These are phyloP conservation scores for Ennomos fuscantarius DNA, from an alignment of 2,888 invertebrate genomes.

Conservation along the genomic window DNA sequence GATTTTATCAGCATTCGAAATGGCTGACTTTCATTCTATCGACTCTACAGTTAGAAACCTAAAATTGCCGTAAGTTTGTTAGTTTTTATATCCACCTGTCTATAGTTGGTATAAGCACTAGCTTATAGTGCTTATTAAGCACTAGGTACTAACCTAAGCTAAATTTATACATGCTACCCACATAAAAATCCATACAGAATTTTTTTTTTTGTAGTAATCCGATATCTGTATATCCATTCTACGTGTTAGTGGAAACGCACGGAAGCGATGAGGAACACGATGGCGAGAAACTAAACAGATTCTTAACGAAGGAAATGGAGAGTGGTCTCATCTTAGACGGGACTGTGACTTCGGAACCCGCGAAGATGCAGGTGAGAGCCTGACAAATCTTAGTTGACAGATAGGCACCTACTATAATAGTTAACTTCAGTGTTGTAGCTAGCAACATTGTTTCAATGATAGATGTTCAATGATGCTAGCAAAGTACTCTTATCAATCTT, in stretches of 20 bases:
- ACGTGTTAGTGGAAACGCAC: constrained; percentile 94
- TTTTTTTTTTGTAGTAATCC: constrained; percentile 76
- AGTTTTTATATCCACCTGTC: neutral
- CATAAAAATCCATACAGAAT: no score
- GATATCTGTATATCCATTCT: constrained; percentile 89
- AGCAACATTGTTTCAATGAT: no score
- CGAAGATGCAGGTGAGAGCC: constrained; percentile 89
- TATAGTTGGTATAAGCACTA: no score
- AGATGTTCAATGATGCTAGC: no score
- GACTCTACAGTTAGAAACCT: constrained; percentile 86
- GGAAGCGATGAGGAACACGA: constrained; percentile 95
- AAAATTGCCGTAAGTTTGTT: constrained; percentile 72
- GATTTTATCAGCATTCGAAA: constrained; percentile 97
- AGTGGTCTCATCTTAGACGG: constrained; percentile 91
- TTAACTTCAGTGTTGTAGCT: no score
- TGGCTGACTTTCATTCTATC: constrained; percentile 93
- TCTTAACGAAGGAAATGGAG: constrained; percentile 90
- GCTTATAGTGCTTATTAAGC: no score
- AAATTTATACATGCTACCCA: no score
- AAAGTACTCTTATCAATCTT: no score
- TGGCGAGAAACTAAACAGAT: constrained; percentile 92
- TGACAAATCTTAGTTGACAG: no score
- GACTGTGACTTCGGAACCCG: constrained; percentile 92
- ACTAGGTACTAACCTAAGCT: no score
- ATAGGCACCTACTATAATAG: no score